Evolutionary conservation across 2,113 vertebrate genomes (phyloP).

Genomic region (Fregata magnificens): DNA sequence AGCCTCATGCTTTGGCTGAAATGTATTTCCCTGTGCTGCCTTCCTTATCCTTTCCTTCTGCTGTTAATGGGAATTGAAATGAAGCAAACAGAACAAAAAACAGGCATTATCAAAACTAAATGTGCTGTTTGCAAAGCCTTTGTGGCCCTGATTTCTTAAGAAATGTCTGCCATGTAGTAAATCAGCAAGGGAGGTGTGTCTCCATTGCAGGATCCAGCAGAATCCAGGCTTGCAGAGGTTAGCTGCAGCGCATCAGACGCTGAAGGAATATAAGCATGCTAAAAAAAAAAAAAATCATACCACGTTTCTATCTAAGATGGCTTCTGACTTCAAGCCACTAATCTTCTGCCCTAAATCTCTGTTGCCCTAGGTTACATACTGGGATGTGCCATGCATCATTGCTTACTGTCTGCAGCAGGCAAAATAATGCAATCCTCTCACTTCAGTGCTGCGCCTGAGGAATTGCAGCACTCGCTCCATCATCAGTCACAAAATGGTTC

Average conservation of each 20-base stretch:
- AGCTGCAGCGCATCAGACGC: neutral
- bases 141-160: neutral
- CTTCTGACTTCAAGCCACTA: conserved; percentile 26
- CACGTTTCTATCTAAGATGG: neutral
- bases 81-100: neutral
- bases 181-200: neutral
- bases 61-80: neutral
- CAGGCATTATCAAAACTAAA: neutral
- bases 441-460: neutral
- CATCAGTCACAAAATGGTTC: neutral
- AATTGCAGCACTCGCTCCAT: accelerated
- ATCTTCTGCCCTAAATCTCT: conserved; percentile 41
- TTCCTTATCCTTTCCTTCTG: neutral
- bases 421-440: neutral
- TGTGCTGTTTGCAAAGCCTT: neutral
- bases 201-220: neutral
- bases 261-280: neutral
- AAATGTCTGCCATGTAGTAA: accelerated
- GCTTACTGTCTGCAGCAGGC: neutral
- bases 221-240: neutral
- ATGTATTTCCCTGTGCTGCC: neutral
- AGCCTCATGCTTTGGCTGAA: neutral
- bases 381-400: neutral
- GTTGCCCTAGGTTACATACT: neutral
- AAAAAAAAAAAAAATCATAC: neutral